These are phyloP conservation scores for Thryonomys swinderianus DNA, from an alignment of 2,113 vertebrate species.

Conservation along the genomic window DNA sequence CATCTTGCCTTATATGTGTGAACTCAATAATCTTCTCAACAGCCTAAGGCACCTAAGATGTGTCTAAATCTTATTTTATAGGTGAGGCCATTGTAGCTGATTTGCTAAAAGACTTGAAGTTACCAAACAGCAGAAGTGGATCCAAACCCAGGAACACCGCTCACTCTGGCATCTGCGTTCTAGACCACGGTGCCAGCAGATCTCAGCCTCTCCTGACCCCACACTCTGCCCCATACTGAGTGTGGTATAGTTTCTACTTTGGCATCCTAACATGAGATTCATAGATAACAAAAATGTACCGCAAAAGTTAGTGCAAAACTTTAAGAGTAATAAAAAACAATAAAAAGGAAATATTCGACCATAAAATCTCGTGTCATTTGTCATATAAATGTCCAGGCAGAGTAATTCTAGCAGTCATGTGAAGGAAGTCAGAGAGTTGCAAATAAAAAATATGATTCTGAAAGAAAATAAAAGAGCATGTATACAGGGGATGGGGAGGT, in stretches of 20 bases:
- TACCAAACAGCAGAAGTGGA: background rate
- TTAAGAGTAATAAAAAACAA: background rate
- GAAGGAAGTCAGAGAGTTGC: background rate
- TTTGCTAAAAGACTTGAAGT: background rate
- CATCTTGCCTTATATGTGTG: background rate
- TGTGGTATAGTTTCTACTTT: background rate
- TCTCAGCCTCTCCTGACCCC: background rate
- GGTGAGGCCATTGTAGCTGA: background rate
- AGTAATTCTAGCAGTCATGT: background rate
- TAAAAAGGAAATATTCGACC: background rate
- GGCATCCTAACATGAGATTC: background rate
- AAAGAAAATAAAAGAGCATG: no score
- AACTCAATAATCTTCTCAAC: background rate
- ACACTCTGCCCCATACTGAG: background rate
- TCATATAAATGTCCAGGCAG: background rate
- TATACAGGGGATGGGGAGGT: no score
- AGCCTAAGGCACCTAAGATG: background rate
- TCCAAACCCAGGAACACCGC: background rate
- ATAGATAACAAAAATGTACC: background rate
- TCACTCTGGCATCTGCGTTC: background rate
- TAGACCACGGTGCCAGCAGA: rapidly evolving
- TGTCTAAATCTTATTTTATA: background rate
- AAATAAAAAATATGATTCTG: no score
- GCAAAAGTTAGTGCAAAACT: background rate
- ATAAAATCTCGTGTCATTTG: background rate